Evolutionary conservation across 2,113 vertebrate genomes (phyloP).

Genomic region (Boulengeromyrus knoepffleri): DNA sequence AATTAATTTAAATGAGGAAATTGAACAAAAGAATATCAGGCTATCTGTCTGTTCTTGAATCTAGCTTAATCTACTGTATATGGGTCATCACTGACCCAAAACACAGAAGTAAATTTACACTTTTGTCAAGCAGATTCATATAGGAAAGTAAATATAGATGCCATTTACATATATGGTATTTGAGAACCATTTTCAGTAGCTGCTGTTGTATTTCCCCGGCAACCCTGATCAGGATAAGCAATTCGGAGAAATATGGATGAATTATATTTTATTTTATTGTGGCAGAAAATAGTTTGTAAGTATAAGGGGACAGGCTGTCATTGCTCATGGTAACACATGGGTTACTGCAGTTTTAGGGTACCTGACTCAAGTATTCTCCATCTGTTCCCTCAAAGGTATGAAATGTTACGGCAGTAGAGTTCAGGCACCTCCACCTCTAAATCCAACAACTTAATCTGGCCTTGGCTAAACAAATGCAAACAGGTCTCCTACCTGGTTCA

Average conservation of each 20-base stretch:
- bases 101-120: neutral
- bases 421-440: neutral
- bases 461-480: neutral
- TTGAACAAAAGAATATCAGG: neutral
- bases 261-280: neutral
- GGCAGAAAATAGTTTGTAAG: neutral
- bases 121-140: neutral
- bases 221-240: neutral
- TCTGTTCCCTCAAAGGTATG: slow-evolving; percentile 15
- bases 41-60: neutral
- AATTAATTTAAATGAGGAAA: neutral
- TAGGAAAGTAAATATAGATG: neutral
- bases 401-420: neutral
- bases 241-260: neutral
- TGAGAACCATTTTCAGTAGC: neutral
- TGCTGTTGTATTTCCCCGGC: neutral
- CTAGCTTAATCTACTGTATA: neutral
- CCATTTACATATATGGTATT: neutral
- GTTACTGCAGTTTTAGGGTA: neutral
- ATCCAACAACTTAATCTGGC: slow-evolving; percentile 21
- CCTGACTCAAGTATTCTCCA: neutral
- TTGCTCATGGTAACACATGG: neutral
- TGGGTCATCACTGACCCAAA: neutral
- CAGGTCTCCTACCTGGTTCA: too few species aligned
- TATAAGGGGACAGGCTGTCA: neutral